A percentile compares a stretch with the other conserved stretches of the same genome.
phyloP scores from a whole-genome alignment of 2,888 invertebrate genomes.

The Drosophila lacicola region DNA sequence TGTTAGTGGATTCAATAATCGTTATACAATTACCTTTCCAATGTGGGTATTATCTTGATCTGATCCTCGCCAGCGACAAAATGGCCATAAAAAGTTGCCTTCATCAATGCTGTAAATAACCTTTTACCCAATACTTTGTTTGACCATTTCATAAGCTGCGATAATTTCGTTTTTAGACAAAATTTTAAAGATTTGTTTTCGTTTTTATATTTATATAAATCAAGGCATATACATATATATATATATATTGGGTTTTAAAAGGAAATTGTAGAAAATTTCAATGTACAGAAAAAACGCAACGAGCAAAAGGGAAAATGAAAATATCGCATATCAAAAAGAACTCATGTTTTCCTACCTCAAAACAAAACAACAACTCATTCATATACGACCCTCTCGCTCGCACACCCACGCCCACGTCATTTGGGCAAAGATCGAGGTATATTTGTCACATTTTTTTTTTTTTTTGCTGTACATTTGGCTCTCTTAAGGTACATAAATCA shows the following conservation, averaged over 20 bases:
- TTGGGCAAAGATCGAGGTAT: slow-evolving; percentile 5
- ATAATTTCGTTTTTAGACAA: slow-evolving; percentile 46
- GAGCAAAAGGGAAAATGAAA: slow-evolving; percentile 2
- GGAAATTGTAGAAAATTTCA: neutral
- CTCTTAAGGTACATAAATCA: slow-evolving; percentile 31
- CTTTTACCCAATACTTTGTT: slow-evolving; percentile 91
- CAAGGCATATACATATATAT: neutral
- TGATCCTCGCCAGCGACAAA: slow-evolving; percentile 99
- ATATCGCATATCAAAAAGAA: slow-evolving; percentile 32
- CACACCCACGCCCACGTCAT: slow-evolving; percentile 11
- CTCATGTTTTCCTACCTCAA: slow-evolving; percentile 6
- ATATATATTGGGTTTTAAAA: neutral
- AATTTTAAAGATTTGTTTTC: slow-evolving; percentile 23
- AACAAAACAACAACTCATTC: slow-evolving; percentile 11
- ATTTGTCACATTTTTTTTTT: slow-evolving; percentile 21
- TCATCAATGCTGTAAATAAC: slow-evolving; percentile 94
- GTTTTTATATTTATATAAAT: slow-evolving; percentile 17
- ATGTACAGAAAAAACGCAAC: neutral
- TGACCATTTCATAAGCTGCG: slow-evolving; percentile 93
- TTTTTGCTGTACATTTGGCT: slow-evolving; percentile 23
- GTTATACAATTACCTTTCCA: slow-evolving; percentile 88
- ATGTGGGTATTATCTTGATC: slow-evolving; percentile 92
- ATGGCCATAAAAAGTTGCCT: slow-evolving; percentile 98
- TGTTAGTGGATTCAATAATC: slow-evolving; percentile 70
- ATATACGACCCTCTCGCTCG: neutral